Evolutionary conservation across 2,797 vertebrate genomes (phyloP).

Genomic region (Amniataba percoides): DNA sequence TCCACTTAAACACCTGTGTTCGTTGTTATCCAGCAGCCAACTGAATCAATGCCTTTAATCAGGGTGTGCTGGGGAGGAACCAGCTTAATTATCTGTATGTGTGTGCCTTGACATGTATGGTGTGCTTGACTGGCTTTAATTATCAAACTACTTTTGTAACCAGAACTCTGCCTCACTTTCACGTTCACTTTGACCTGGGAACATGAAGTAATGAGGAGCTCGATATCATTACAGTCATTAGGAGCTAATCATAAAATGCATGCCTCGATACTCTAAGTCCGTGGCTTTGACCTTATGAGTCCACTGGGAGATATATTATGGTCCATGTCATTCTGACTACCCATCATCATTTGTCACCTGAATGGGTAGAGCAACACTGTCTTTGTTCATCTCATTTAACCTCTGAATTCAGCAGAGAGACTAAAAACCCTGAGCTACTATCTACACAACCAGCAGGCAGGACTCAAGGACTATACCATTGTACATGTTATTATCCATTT

Average conservation of each 20-base stretch:
- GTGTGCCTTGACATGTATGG: conserved; percentile 13
- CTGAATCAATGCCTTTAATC: conserved; percentile 31
- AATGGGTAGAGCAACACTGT: not conserved
- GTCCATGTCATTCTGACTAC: not conserved
- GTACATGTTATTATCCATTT: not conserved
- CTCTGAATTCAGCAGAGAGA: conserved; percentile 8
- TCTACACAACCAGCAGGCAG: not conserved
- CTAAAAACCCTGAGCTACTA: not conserved
- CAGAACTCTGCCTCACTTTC: conserved; percentile 23
- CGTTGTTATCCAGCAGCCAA: not conserved
- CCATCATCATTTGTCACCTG: conserved; percentile 16
- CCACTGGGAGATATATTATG: not conserved
- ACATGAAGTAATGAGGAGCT: conserved; percentile 18
- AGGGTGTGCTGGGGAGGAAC: conserved; percentile 28
- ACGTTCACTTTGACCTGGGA: conserved; percentile 20
- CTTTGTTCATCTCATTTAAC: not conserved
- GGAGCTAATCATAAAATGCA: conserved; percentile 20
- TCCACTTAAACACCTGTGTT: not conserved
- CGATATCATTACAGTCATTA: conserved; percentile 12
- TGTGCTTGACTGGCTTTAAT: conserved; percentile 34
- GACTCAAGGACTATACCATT: not conserved
- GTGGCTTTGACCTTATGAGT: conserved; percentile 18
- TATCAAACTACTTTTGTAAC: conserved; percentile 29
- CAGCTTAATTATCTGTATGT: conserved; percentile 15
- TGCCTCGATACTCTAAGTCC: not conserved